These are phyloP conservation scores for Percina caprodes DNA, from an alignment of 2,113 vertebrate genomes.

Conservation along the genomic window DNA sequence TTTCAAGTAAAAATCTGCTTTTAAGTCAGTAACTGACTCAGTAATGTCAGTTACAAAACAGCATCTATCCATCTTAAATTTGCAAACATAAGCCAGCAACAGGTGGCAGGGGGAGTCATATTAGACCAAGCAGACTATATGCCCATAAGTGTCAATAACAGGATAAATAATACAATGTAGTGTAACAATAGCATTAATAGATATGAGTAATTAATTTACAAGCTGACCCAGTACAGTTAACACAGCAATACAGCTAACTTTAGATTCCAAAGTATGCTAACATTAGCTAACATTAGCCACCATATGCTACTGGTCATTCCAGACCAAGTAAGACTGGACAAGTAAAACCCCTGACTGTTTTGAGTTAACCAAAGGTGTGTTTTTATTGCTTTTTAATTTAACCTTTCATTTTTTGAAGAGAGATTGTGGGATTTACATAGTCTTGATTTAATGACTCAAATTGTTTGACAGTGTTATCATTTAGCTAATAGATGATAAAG, in stretches of 20 bases:
- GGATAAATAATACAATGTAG: background rate
- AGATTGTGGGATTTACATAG: background rate
- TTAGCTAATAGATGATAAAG: constrained; percentile 16
- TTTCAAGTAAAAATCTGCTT: background rate
- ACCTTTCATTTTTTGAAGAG: background rate
- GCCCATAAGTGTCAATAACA: background rate
- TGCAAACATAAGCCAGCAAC: background rate
- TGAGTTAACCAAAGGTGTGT: background rate
- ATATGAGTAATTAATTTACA: background rate
- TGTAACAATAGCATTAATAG: background rate
- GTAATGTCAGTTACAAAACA: background rate
- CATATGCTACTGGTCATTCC: background rate
- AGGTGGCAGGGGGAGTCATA: background rate
- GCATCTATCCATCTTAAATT: background rate
- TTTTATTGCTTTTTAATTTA: background rate
- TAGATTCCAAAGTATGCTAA: background rate
- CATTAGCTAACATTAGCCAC: background rate
- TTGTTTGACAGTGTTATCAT: constrained; percentile 29
- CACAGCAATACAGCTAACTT: background rate
- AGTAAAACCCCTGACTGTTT: background rate
- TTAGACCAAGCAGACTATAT: background rate
- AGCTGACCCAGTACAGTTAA: background rate
- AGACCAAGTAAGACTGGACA: background rate
- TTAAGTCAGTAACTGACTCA: background rate
- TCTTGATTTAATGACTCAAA: background rate